Evolutionary conservation across 37 sponge, comb jelly and placozoan species (phyloP).

Genomic region (Ephydatia muelleri): DNA sequence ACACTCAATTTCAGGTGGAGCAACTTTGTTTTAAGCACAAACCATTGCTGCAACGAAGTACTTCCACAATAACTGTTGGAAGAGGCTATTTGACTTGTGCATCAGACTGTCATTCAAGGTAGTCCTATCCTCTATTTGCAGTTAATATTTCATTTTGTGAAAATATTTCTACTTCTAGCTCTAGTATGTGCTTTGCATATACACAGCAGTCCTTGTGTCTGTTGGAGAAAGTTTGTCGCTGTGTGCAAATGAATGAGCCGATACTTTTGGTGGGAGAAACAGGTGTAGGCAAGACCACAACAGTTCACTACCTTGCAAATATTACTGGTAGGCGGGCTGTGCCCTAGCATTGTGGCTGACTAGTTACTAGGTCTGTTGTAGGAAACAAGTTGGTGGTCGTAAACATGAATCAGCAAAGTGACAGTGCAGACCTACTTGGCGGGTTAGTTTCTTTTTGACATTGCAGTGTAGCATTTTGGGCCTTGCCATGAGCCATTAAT

Average conservation of each 20-base stretch:
- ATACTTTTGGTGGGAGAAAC: constrained; percentile 97
- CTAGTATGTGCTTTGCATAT: constrained; percentile 64
- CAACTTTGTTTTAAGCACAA: constrained; percentile 50
- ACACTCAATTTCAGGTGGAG: constrained; percentile 46
- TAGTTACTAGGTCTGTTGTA: neutral
- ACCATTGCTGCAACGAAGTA: constrained; percentile 40
- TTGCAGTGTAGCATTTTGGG: neutral
- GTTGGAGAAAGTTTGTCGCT: constrained; percentile 82
- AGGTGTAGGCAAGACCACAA: constrained; percentile 95
- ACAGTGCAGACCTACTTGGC: constrained; percentile 91
- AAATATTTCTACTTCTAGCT: constrained; percentile 3
- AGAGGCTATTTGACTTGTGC: constrained; percentile 40
- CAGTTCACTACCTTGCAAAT: constrained; percentile 84
- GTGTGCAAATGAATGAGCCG: constrained; percentile 87
- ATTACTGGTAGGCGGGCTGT: constrained; percentile 58
- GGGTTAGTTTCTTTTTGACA: constrained; percentile 62
- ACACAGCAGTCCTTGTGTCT: constrained; percentile 79
- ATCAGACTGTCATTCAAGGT: constrained; percentile 14
- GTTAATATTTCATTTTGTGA: neutral
- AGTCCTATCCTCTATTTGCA: neutral
- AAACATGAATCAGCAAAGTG: constrained; percentile 97
- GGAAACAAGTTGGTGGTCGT: constrained; percentile 87
- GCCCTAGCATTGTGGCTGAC: neutral
- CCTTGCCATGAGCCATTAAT: neutral
- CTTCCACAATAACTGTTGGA: constrained; percentile 50